Base-by-base conservation (phyloP, 2,113 vertebrate genomes). In the Setophaga kirtlandii region DNA sequence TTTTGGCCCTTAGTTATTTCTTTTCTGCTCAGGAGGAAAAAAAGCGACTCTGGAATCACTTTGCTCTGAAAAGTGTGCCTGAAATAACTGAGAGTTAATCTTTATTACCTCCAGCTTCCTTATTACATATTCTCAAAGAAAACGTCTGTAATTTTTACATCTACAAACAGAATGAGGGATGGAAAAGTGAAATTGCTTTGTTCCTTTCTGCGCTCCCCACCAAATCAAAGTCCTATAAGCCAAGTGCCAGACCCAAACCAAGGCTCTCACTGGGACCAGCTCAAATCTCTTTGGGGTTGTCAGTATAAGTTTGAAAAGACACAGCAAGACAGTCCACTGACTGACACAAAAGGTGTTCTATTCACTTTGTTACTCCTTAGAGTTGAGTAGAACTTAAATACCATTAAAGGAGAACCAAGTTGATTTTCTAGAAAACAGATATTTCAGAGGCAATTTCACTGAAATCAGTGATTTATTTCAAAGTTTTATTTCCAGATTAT, bases 1-100 rank as follows among this genome's bases (percentile, higher is more conserved):
- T 93, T 95, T 90, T 83, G 71, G 83, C 60, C 49, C 79, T 52
- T 67, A 83, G 90, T 95, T 91, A 83, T 77, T 93, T 96, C 30
- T 93, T 93, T 93, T 74, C 85, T 82, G 41, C 64, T 90, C 76
- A 60, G 79, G 6, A 86, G 42, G 35, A 90, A 53, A 49, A 89
- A 89, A 83, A 81, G 56, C 0, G 0, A n/a, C 52, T 92, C 85
- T 74, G 76, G 71, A 77, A 92, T 90, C 42, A 81, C 21, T 93
- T 85, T 80, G 52, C 64, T 90, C 56, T 68, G 68, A 60, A 52
- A 91, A 92, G 50, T 30, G 41, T 64, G 60, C 56, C 85, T 83
- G 85, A 86, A 93, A 84, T 92, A 94, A 93, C 1, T 81, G 71
- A 60, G 76, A 90, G 41, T 68, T 90, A 83, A 88, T 86, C 68